Percentiles rank a stretch among this genome's conserved stretches.
These are phyloP conservation scores for Bovichtus diacanthus DNA, from an alignment of 2,797 vertebrate species.

Conservation along the genomic window DNA sequence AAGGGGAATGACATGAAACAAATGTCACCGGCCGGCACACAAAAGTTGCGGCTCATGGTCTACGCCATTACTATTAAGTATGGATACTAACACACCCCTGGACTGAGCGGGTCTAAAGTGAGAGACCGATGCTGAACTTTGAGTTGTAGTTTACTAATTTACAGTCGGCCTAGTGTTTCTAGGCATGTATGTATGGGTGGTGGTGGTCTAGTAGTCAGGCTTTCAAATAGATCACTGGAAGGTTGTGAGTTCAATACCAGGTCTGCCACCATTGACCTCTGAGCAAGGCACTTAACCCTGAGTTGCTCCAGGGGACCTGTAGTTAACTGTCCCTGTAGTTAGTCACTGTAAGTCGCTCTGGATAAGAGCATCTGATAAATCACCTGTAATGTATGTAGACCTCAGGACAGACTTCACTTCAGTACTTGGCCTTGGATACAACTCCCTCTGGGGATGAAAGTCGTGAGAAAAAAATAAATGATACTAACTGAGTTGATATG, in stretches of 20 bases:
- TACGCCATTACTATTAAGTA: neutral
- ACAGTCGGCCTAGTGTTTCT: neutral
- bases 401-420: neutral
- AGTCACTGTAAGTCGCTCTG: no score
- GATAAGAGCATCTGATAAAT: no score
- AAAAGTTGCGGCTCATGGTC: no score
- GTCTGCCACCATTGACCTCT: no score
- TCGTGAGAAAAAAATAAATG: neutral
- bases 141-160: fast-evolving
- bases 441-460: neutral
- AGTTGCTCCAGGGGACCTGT: no score
- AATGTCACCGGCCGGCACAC: neutral
- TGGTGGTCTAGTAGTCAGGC: no score
- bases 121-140: neutral
- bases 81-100: neutral
- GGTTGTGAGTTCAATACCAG: no score
- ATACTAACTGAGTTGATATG: neutral
- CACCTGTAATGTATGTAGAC: neutral
- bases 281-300: no score
- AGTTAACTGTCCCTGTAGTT: no score
- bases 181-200: neutral
- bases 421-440: neutral
- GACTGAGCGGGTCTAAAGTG: neutral
- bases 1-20: neutral
- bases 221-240: no score